phyloP scores from a whole-genome alignment of 2,797 vertebrate species.

The Gymnoscopelus microlampas region DNA sequence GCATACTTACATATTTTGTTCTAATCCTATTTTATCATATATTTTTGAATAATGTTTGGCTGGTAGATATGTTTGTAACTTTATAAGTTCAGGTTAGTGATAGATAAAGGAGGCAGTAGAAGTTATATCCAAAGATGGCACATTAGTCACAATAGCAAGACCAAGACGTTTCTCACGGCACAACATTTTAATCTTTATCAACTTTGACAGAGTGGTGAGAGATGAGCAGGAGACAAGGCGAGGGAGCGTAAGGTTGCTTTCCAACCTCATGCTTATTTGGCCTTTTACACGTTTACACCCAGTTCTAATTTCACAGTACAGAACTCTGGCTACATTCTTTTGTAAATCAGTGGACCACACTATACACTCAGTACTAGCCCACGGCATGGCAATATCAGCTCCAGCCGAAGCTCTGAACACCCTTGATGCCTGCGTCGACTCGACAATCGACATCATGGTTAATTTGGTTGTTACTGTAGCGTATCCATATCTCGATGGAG shows the following conservation, averaged over 20 bases:
- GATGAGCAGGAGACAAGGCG: slow-evolving; percentile 41
- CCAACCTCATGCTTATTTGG: slow-evolving; percentile 71
- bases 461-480: slow-evolving; percentile 71
- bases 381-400: slow-evolving; percentile 51
- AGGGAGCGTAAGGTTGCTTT: slow-evolving; percentile 54
- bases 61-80: slow-evolving; percentile 11
- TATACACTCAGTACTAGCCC: slow-evolving; percentile 47
- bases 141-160: slow-evolving; percentile 60
- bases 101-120: slow-evolving; percentile 29
- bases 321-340: slow-evolving; percentile 56
- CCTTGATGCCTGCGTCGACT: slow-evolving; percentile 39
- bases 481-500: slow-evolving; percentile 63
- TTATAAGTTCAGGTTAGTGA: slow-evolving; percentile 25
- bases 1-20: not conserved
- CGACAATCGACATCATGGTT: slow-evolving; percentile 40
- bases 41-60: slow-evolving; percentile 7
- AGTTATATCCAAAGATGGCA: slow-evolving; percentile 33
- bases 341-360: slow-evolving; percentile 73
- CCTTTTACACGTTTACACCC: slow-evolving; percentile 76
- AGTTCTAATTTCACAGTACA: slow-evolving; percentile 71
- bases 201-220: slow-evolving; percentile 60
- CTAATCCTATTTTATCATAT: slow-evolving; percentile 14
- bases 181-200: slow-evolving; percentile 57
- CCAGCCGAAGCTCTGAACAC: slow-evolving; percentile 9
- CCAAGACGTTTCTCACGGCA: slow-evolving; percentile 43